A percentile compares a stretch with the other conserved stretches of the same genome.
Conservation (phyloP, 1,140 invertebrate species). For the Ctenoplectra terminalis region DNA sequence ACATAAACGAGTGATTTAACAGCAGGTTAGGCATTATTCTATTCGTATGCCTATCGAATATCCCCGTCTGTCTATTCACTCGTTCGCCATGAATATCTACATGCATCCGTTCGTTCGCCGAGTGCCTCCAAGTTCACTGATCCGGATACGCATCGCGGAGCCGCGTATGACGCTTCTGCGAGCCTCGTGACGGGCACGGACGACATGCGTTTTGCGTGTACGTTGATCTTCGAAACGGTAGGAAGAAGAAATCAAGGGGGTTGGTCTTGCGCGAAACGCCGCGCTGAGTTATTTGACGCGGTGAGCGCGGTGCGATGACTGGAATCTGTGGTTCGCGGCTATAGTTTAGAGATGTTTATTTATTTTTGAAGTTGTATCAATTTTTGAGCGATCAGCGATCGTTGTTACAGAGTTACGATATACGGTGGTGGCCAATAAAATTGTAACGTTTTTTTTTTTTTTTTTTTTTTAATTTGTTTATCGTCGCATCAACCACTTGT, state of each 20-base stretch:
- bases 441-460: no score
- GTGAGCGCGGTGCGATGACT: no score
- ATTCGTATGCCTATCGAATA: conserved; percentile 42
- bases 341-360: no score
- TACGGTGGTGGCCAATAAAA: no score
- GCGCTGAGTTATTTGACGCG: no score
- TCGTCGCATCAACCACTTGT: no score
- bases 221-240: conserved; percentile 13
- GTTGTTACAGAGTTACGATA: no score
- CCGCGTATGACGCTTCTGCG: conserved; percentile 54
- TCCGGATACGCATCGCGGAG: conserved; percentile 69
- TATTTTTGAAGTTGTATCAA: no score
- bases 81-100: conserved; percentile 53
- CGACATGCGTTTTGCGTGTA: conserved; percentile 43
- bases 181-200: conserved; percentile 51
- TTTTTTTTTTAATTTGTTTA: no score
- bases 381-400: no score
- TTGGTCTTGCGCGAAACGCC: not conserved
- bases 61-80: conserved; percentile 43
- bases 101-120: conserved; percentile 56
- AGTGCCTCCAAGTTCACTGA: conserved; percentile 67
- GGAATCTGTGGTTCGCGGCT: no score
- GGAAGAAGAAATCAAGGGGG: not conserved
- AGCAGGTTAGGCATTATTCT: conserved; percentile 51
- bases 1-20: conserved; percentile 65